Conservation (phyloP, 2,797 vertebrate genomes). For the Rhinella marina region DNA sequence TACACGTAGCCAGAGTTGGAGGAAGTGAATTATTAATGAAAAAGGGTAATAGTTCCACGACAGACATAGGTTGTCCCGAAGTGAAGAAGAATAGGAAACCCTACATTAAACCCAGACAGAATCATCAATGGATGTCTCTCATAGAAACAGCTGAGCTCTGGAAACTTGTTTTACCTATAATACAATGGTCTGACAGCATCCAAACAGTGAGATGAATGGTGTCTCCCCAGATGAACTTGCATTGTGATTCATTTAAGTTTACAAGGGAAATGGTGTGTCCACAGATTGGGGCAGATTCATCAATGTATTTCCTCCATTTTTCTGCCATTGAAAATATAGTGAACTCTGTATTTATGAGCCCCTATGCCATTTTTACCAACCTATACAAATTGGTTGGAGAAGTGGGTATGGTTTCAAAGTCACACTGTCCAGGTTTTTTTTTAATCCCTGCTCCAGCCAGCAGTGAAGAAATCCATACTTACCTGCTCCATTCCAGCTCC, state of each 20-base stretch:
- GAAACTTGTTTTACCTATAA: not conserved
- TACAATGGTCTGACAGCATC: constrained; percentile 21
- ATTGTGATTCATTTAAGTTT: constrained; percentile 22
- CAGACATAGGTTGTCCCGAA: not conserved
- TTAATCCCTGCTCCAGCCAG: too few relatives aligned
- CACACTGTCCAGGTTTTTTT: not conserved
- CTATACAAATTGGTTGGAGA: not conserved
- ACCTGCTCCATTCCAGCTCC: too few relatives aligned
- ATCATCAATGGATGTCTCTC: not conserved
- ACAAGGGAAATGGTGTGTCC: not conserved
- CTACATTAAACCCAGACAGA: not conserved
- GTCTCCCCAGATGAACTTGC: constrained; percentile 28
- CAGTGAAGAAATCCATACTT: too few relatives aligned
- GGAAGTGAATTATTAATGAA: constrained; percentile 20
- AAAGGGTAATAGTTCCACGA: not conserved
- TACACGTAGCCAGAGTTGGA: not conserved
- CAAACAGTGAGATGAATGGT: constrained; percentile 1
- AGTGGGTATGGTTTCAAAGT: not conserved
- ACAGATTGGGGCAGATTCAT: not conserved
- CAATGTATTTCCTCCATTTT: not conserved
- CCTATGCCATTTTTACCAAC: not conserved
- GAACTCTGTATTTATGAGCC: not conserved
- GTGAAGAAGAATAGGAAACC: constrained; percentile 3
- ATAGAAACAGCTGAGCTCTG: not conserved
- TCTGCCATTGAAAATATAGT: not conserved